phyloP scores from a whole-genome alignment of 2,797 vertebrate species.

The Pelobates cultripes region DNA sequence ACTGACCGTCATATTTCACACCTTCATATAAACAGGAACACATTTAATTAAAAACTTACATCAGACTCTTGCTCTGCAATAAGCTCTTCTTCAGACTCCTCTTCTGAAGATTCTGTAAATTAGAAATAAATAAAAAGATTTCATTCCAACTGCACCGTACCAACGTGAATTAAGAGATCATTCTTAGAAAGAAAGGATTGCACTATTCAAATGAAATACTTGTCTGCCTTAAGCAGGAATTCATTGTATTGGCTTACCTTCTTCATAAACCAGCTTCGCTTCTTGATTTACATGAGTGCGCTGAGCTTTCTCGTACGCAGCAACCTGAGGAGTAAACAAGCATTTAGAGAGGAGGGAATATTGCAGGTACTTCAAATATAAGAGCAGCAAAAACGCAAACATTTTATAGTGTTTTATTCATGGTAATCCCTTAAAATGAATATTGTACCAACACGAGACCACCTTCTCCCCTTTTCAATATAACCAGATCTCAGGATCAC shows the following conservation, averaged over 20 bases:
- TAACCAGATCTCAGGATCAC: slow-evolving; percentile 2
- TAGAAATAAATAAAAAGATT: neutral
- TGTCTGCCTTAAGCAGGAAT: too few species aligned
- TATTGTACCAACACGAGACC: too few species aligned
- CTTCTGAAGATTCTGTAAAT: slow-evolving; percentile 76
- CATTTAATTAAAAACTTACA: slow-evolving; percentile 77
- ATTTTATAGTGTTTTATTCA: too few species aligned
- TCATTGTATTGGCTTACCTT: slow-evolving; percentile 69
- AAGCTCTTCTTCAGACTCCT: slow-evolving; percentile 88
- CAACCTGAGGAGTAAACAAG: slow-evolving; percentile 76
- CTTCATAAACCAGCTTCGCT: slow-evolving; percentile 95
- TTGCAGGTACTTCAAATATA: neutral
- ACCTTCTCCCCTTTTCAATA: too few species aligned
- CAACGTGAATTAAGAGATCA: too few species aligned
- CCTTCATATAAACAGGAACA: too few species aligned
- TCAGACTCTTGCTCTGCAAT: slow-evolving; percentile 87
- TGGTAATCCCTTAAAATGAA: too few species aligned
- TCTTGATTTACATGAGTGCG: slow-evolving; percentile 76
- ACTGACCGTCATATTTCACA: too few species aligned
- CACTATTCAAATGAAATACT: too few species aligned
- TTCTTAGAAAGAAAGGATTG: too few species aligned
- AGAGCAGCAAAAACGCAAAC: too few species aligned
- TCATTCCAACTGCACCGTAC: too few species aligned
- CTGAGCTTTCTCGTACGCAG: slow-evolving; percentile 71
- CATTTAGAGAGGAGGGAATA: neutral